Evolutionary conservation across 2,888 invertebrate species (phyloP).

Genomic region (Subacronicta megacephala): DNA sequence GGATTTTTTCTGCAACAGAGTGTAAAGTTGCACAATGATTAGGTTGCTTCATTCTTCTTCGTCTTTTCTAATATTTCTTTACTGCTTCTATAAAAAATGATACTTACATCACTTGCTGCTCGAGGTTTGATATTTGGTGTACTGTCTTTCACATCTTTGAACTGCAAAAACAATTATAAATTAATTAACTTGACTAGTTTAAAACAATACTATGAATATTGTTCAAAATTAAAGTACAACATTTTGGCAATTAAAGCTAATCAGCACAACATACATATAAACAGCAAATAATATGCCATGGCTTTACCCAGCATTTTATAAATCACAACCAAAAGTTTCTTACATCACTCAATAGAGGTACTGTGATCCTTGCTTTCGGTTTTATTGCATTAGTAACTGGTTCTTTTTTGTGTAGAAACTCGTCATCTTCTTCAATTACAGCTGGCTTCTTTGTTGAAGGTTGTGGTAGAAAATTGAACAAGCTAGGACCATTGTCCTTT

Average conservation of each 20-base stretch:
- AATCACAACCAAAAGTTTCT: too few species aligned
- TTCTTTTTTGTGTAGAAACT: slow-evolving; percentile 90
- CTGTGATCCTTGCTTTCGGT: slow-evolving; percentile 91
- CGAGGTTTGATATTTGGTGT: slow-evolving; percentile 79
- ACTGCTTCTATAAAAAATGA: too few species aligned
- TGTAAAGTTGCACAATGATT: too few species aligned
- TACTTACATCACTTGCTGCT: slow-evolving; percentile 86
- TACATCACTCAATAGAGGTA: slow-evolving; percentile 92
- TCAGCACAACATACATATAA: too few species aligned
- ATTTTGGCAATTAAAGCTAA: too few species aligned
- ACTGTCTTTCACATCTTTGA: slow-evolving; percentile 89
- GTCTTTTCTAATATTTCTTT: too few species aligned
- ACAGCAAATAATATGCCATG: too few species aligned
- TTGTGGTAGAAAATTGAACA: slow-evolving; percentile 85
- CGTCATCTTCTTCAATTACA: slow-evolving; percentile 90
- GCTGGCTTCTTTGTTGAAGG: slow-evolving; percentile 76
- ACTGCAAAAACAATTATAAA: slow-evolving; percentile 73
- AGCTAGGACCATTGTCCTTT: slow-evolving; percentile 51
- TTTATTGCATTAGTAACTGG: slow-evolving; percentile 69
- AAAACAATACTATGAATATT: too few species aligned
- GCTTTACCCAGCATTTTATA: too few species aligned
- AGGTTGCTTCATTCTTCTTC: too few species aligned
- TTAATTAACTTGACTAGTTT: not conserved
- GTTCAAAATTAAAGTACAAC: too few species aligned
- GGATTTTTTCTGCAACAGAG: slow-evolving; percentile 90